A percentile compares a stretch with the other conserved stretches of the same genome.
phyloP scores from a whole-genome alignment of 2,113 vertebrate genomes.

The Baryphthengus martii region DNA sequence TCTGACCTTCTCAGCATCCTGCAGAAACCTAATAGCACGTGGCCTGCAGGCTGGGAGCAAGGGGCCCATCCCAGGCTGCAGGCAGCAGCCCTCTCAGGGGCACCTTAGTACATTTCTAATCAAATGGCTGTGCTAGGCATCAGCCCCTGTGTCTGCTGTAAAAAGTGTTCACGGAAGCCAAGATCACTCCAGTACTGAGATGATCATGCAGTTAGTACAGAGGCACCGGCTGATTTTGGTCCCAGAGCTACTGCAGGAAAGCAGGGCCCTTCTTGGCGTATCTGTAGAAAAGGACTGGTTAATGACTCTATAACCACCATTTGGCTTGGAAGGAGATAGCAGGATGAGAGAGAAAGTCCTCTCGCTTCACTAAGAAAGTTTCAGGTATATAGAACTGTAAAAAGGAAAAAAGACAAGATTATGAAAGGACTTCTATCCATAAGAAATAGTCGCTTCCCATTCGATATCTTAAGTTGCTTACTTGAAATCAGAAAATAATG shows the following conservation, averaged over 20 bases:
- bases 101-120: neutral
- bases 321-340: neutral
- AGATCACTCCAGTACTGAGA: neutral
- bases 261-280: neutral
- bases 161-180: neutral
- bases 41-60: neutral
- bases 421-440: neutral
- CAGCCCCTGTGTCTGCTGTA: neutral
- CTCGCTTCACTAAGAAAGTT: neutral
- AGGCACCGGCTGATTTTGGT: neutral
- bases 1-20: neutral
- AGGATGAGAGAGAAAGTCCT: neutral
- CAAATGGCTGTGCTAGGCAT: neutral
- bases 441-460: neutral
- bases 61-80: neutral
- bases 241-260: neutral
- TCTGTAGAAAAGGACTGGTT: neutral
- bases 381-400: neutral
- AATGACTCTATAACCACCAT: neutral
- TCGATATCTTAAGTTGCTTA: neutral
- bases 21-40: neutral
- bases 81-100: neutral
- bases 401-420: neutral
- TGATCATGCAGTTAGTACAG: neutral
- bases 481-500: neutral